A percentile compares a stretch with the other conserved stretches of the same genome.
Evolutionary conservation across 2,797 vertebrate genomes (phyloP).

Genomic region (Poeciliopsis infans): DNA sequence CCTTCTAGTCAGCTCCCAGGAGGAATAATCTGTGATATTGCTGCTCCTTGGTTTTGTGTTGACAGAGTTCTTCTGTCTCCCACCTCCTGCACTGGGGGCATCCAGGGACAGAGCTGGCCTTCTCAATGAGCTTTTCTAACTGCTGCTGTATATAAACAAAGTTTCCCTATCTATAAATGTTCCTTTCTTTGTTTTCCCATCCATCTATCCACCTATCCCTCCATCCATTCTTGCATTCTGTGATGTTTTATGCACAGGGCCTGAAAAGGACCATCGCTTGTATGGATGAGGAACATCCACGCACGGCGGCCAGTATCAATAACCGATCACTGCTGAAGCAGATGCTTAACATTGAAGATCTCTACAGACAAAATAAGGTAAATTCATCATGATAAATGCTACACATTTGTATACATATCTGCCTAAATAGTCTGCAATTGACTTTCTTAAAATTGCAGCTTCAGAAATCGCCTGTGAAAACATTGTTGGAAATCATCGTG

Average conservation of each 20-base stretch:
- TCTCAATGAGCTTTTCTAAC: neutral
- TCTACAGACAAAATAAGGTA: conserved; percentile 92
- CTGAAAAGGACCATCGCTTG: conserved; percentile 87
- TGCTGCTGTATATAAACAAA: neutral
- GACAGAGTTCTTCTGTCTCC: neutral
- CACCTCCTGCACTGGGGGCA: neutral
- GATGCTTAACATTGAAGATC: conserved; percentile 84
- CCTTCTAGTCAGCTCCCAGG: neutral
- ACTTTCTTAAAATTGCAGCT: conserved; percentile 72
- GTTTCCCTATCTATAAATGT: neutral
- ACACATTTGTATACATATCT: neutral
- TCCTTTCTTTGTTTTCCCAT: neutral
- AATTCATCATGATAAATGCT: neutral
- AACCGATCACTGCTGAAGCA: conserved; percentile 87
- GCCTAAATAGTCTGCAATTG: neutral
- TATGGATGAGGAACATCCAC: conserved; percentile 92
- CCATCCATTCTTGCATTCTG: neutral
- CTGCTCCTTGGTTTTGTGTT: neutral
- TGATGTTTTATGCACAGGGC: conserved; percentile 79
- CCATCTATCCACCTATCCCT: neutral
- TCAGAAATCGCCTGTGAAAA: conserved; percentile 87
- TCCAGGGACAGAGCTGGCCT: neutral
- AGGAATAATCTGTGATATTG: neutral
- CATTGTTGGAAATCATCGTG: conserved; percentile 91
- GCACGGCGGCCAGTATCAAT: conserved; percentile 87